Evolutionary conservation across 2,113 vertebrate species (phyloP).

Genomic region (Mobula birostris): DNA sequence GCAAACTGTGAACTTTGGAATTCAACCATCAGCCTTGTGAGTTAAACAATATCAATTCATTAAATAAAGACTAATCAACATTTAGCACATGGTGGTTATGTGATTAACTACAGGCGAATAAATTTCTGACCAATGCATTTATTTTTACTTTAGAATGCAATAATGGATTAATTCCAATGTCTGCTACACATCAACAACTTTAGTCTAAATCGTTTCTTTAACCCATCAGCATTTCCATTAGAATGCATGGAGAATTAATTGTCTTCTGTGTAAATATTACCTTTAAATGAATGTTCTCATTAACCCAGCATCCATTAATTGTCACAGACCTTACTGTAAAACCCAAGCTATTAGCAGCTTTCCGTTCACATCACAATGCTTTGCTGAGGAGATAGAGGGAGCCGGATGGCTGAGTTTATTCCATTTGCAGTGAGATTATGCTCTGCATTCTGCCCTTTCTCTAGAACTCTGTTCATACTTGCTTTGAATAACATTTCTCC

Average conservation of each 20-base stretch:
- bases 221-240: constrained; percentile 19
- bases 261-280: constrained; percentile 15
- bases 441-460: neutral
- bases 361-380: neutral
- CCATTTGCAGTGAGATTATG: neutral
- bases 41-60: neutral
- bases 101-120: neutral
- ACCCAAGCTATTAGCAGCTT: constrained; percentile 19
- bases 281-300: constrained; percentile 36
- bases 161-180: neutral
- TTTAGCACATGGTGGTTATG: neutral
- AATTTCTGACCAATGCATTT: constrained; percentile 17
- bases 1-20: neutral
- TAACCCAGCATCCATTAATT: constrained; percentile 23
- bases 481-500: neutral
- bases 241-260: constrained; percentile 17
- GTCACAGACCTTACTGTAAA: constrained; percentile 25
- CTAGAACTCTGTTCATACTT: neutral
- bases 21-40: neutral
- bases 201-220: constrained; percentile 22
- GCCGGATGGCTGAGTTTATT: neutral
- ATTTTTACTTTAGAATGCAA: constrained; percentile 3
- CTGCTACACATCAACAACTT: neutral
- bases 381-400: neutral
- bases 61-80: neutral